Percentiles rank a stretch among this genome's conserved stretches.
These are phyloP conservation scores for Lasius fuliginosus DNA, from an alignment of 2,888 invertebrate species.

Conservation along the genomic window DNA sequence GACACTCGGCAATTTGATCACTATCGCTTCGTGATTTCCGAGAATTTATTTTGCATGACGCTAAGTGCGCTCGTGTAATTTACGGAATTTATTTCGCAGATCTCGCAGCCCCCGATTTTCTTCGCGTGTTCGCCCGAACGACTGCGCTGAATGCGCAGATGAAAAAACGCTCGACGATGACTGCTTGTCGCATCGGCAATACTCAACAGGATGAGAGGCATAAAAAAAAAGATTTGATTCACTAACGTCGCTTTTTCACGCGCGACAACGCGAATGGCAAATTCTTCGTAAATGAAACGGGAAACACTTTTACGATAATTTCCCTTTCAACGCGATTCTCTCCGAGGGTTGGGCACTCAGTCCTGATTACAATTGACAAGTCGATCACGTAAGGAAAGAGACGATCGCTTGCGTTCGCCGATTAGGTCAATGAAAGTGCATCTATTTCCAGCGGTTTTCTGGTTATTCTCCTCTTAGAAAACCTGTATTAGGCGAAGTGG, in stretches of 20 bases:
- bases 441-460: slow-evolving; percentile 49
- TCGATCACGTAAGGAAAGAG: slow-evolving; percentile 40
- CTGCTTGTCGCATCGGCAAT: slow-evolving; percentile 37
- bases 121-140: slow-evolving; percentile 37
- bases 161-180: slow-evolving; percentile 13
- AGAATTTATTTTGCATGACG: slow-evolving; percentile 37
- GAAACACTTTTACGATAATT: neutral
- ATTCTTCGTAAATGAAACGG: slow-evolving; percentile 27
- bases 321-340: slow-evolving; percentile 27
- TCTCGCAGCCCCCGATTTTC: slow-evolving; percentile 34
- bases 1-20: slow-evolving; percentile 49
- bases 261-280: neutral
- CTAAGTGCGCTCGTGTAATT: slow-evolving; percentile 45
- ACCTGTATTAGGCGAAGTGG: slow-evolving; percentile 49
- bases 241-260: slow-evolving; percentile 1
- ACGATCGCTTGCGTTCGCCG: slow-evolving; percentile 64
- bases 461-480: slow-evolving; percentile 41
- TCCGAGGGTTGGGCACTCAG: neutral
- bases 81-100: slow-evolving; percentile 46
- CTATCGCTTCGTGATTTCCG: slow-evolving; percentile 43
- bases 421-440: slow-evolving; percentile 70
- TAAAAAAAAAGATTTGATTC: slow-evolving; percentile 20
- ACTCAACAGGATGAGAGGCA: neutral
- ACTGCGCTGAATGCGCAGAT: slow-evolving; percentile 7
- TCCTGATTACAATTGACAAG: slow-evolving; percentile 39